Base-by-base conservation (phyloP, 2,113 vertebrate genomes). In the Nematolebias whitei region DNA sequence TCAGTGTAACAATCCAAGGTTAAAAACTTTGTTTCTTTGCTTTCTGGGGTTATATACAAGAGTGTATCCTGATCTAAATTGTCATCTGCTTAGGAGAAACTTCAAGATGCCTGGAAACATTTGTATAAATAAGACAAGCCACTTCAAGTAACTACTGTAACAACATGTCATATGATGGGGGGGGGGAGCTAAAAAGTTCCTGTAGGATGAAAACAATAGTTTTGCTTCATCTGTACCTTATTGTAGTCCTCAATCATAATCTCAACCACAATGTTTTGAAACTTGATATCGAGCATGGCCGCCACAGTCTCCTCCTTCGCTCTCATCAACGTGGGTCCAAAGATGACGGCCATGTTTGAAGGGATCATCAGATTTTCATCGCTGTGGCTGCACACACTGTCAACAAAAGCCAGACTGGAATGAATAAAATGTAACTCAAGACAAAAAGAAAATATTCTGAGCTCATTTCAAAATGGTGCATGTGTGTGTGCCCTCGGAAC, bases 211-310 rank as follows among this genome's bases (percentile, higher is more conserved):
- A 15, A 18, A 18, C 6, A 55, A 38, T 2, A 20, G 12, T 11
- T 3, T 22, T 4, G 12, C 43, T n/a, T 55, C 23, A 32, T 10
- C 9, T 24, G 11, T 68, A 98, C 97, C 96, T 96, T 98, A 72
- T 90, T 87, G 47, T 93, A 94, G 74, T 98, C 94, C 76, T 98
- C 97, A 1, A 99, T 98, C 58, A 99, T 92, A 85, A 98, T 97
- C 90, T 99, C 97, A 0, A 96, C 93, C 0, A 98, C 95, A 0
- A 98, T 98, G 84, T 99, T 98, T 81, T 99, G 97, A 86, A 99
- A 99, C 88, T 99, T 98, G 86, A 99, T 98, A 66, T 99, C 96
- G 93, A 99, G 92, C 97, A 99, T 99, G 3, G 97, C 97, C 0
- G 97, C 97, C 72, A 98, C 97, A 0, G 97, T 98, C 81, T 98